Evolutionary conservation across 2,888 invertebrate species (phyloP).

Genomic region (Muscina levida): DNA sequence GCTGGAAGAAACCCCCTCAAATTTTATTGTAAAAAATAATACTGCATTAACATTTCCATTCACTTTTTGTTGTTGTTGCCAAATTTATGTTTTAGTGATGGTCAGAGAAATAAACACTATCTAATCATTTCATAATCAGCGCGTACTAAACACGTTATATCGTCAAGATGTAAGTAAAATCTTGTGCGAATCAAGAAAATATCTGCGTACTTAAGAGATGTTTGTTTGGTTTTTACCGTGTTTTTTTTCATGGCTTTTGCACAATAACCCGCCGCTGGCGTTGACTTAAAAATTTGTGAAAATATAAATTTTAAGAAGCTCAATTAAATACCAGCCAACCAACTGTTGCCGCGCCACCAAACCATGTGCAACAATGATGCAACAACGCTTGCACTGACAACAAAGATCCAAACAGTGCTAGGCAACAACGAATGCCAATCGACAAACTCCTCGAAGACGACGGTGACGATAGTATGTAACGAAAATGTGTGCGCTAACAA

Average conservation of each 20-base stretch:
- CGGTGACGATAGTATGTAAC: too few relatives aligned
- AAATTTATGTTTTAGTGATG: not conserved
- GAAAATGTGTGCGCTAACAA: slow-evolving; percentile 42
- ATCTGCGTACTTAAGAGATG: slow-evolving; percentile 3
- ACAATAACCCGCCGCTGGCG: not conserved
- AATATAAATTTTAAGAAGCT: slow-evolving; percentile 57
- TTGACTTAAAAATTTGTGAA: slow-evolving; percentile 25
- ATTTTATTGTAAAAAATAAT: slow-evolving; percentile 17
- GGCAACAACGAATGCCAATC: slow-evolving; percentile 18
- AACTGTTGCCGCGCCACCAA: slow-evolving; percentile 24
- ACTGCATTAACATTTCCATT: slow-evolving; percentile 23
- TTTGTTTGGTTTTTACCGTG: too few relatives aligned
- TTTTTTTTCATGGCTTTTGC: too few relatives aligned
- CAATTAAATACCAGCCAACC: slow-evolving; percentile 51
- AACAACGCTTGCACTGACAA: too few relatives aligned
- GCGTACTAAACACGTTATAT: slow-evolving; percentile 30
- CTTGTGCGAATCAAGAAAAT: not conserved
- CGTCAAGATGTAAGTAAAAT: slow-evolving; percentile 12
- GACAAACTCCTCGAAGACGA: not conserved
- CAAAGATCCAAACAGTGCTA: not conserved
- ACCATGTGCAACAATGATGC: slow-evolving; percentile 23
- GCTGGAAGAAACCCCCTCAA: slow-evolving; percentile 15
- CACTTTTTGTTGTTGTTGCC: slow-evolving; percentile 15
- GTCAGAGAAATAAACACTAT: not conserved
- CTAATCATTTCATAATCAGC: slow-evolving; percentile 56